A percentile compares a stretch with the other conserved stretches of the same genome.
Evolutionary conservation across 2,888 invertebrate species (phyloP).

Genomic region (Polylopha cassiicola): DNA sequence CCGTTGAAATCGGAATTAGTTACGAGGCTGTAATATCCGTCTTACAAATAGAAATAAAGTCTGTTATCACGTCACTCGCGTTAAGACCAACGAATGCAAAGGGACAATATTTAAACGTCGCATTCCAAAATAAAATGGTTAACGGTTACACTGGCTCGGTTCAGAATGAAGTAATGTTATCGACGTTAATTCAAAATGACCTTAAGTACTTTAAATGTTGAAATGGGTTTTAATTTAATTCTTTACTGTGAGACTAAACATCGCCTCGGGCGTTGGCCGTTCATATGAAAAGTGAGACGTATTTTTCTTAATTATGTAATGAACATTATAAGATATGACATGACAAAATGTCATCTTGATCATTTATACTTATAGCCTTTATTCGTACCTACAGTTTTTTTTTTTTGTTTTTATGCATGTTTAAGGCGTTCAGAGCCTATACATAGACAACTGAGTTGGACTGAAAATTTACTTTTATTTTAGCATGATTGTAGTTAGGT

Average conservation of each 20-base stretch:
- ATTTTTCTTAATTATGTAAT: too few species aligned
- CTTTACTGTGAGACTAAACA: constrained; percentile 7
- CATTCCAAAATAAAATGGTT: constrained; percentile 38
- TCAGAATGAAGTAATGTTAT: constrained; percentile 2
- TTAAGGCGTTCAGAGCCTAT: too few species aligned
- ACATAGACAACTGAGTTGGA: too few species aligned
- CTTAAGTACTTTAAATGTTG: constrained; percentile 8
- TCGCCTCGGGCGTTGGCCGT: constrained; percentile 42
- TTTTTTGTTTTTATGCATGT: too few species aligned
- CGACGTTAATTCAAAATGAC: constrained; percentile 13
- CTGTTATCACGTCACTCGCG: constrained; percentile 23
- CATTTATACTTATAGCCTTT: too few species aligned
- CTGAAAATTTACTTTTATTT: too few species aligned
- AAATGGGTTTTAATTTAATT: constrained; percentile 17
- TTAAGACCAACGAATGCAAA: constrained; percentile 35
- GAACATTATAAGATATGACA: too few species aligned
- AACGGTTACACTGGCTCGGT: constrained; percentile 1
- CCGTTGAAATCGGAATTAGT: too few species aligned
- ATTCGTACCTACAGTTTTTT: too few species aligned
- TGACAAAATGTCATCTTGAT: too few species aligned
- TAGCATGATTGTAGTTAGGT: too few species aligned
- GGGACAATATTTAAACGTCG: constrained; percentile 40
- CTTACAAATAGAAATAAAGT: neutral
- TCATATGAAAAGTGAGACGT: too few species aligned
- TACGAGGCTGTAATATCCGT: constrained; percentile 1